These are phyloP conservation scores for Tenthredo notha DNA, from an alignment of 2,888 invertebrate species.

Conservation along the genomic window DNA sequence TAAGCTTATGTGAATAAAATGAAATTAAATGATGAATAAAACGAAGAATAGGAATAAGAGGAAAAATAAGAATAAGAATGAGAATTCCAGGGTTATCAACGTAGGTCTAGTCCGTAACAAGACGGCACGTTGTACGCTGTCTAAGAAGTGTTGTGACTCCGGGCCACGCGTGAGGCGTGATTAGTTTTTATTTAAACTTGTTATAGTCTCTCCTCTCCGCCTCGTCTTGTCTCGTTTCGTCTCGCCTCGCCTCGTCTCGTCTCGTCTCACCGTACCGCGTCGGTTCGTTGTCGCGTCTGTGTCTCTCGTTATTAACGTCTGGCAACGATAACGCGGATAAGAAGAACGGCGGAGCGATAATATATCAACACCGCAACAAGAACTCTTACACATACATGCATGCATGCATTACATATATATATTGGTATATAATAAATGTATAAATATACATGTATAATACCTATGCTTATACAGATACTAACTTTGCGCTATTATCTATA, in stretches of 20 bases:
- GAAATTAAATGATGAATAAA: neutral
- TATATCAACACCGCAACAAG: slow-evolving; percentile 4
- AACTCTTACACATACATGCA: neutral
- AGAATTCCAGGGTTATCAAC: slow-evolving; percentile 5
- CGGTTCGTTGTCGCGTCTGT: neutral
- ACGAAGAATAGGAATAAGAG: neutral
- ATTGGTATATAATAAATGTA: neutral
- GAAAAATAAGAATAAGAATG: neutral
- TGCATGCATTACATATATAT: no score
- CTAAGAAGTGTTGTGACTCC: slow-evolving; percentile 30
- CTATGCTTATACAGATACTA: neutral
- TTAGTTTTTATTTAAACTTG: slow-evolving; percentile 52
- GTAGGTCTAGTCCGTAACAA: neutral
- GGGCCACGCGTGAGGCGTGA: slow-evolving; percentile 50
- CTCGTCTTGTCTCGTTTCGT: neutral
- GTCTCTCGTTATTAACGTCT: slow-evolving; percentile 40
- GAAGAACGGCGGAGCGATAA: neutral
- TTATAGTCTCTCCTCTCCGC: neutral
- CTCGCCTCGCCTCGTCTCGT: neutral
- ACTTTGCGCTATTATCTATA: no score
- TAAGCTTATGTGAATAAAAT: no score
- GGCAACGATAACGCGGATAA: slow-evolving; percentile 51
- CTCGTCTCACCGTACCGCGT: neutral
- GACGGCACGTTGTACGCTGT: neutral
- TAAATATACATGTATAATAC: neutral